Evolutionary conservation across 2,113 vertebrate species (phyloP).

Genomic region (Zosterops hypoxanthus): DNA sequence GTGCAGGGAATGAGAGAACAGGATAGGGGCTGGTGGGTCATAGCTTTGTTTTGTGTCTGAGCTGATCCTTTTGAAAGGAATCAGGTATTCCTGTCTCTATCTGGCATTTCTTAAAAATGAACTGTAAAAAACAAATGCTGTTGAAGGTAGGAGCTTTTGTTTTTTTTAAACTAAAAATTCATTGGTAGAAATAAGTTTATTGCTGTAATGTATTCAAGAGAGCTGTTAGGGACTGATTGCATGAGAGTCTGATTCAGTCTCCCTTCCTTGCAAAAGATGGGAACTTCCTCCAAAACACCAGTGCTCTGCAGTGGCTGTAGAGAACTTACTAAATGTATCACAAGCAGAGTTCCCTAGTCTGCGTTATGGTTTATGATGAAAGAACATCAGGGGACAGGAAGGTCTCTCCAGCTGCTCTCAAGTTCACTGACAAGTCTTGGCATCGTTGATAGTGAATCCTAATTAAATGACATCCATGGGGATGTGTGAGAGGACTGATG

Average conservation of each 20-base stretch:
- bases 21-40: not conserved
- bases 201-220: not conserved
- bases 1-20: not conserved
- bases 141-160: not conserved
- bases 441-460: not conserved
- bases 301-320: not conserved
- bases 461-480: not conserved
- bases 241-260: not conserved
- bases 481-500: not conserved
- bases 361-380: not conserved
- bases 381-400: not conserved
- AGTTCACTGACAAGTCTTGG: not conserved
- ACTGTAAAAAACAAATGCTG: not conserved
- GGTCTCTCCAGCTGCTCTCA: not conserved
- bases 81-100: not conserved
- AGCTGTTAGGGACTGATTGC: not conserved
- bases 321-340: not conserved
- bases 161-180: not conserved
- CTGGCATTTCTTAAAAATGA: not conserved
- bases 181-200: not conserved
- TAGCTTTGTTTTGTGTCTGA: not conserved
- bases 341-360: not conserved
- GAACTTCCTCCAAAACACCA: not conserved
- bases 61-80: not conserved
- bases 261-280: not conserved